Conservation (phyloP, 2,888 invertebrate genomes). For the Eurytoma adleriae region DNA sequence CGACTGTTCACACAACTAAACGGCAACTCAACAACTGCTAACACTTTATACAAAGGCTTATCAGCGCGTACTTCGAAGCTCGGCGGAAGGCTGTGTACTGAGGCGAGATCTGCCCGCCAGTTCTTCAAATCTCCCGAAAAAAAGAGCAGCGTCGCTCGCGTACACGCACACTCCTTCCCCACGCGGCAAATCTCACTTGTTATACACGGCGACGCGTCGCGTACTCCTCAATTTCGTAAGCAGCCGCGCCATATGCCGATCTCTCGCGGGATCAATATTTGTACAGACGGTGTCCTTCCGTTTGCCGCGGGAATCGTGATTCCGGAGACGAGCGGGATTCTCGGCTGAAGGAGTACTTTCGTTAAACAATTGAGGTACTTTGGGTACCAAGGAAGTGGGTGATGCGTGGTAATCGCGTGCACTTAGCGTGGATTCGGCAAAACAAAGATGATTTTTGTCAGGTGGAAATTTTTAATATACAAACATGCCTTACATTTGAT, state of each 20-base stretch:
- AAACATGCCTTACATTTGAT: neutral
- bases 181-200: conserved; percentile 16
- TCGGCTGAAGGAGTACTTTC: neutral
- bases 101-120: neutral
- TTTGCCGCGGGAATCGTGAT: conserved; percentile 27
- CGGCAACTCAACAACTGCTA: no score
- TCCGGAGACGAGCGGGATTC: conserved; percentile 5
- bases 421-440: neutral
- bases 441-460: neutral
- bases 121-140: conserved; percentile 7
- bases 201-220: neutral
- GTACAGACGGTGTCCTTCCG: conserved; percentile 51
- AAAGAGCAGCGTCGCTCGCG: neutral
- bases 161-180: neutral
- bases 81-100: no score
- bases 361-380: neutral
- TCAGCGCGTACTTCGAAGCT: no score
- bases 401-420: neutral
- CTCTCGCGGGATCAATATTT: conserved; percentile 42
- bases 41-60: no score
- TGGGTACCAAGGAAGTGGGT: neutral
- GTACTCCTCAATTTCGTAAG: conserved; percentile 17
- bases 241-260: conserved; percentile 34
- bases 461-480: neutral
- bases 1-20: no score